phyloP scores from a whole-genome alignment of 2,113 vertebrate species.

The Pipa parva region DNA sequence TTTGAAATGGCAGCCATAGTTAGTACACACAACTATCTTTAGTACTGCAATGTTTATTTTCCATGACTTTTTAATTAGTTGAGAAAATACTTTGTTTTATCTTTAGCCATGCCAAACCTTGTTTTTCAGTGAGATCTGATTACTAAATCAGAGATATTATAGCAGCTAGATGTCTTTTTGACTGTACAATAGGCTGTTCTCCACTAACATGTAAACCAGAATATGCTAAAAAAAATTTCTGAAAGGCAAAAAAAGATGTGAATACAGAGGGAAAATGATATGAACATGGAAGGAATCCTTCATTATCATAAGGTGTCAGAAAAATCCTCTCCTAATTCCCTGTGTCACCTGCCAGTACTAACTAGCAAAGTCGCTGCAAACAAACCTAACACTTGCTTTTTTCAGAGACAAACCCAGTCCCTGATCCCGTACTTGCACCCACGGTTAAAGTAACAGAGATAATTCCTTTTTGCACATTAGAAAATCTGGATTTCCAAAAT shows the following conservation, averaged over 20 bases:
- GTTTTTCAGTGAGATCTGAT: too few species aligned
- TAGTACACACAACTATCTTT: too few species aligned
- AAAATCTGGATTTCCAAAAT: background rate
- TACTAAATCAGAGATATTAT: background rate
- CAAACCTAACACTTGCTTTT: slow-evolving; percentile 25
- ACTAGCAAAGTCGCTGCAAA: slow-evolving; percentile 4
- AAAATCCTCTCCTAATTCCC: slow-evolving; percentile 12
- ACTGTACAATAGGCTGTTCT: background rate
- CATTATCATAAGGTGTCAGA: slow-evolving; percentile 23
- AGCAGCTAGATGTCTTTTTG: too few species aligned
- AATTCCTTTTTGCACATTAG: background rate
- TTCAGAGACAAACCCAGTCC: background rate
- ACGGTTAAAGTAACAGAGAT: background rate
- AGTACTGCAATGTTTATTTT: too few species aligned
- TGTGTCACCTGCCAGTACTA: slow-evolving; percentile 23
- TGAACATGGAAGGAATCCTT: slow-evolving; percentile 19
- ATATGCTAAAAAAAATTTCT: background rate
- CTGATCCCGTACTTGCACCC: slow-evolving; percentile 3
- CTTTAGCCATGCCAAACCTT: too few species aligned
- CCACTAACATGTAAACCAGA: too few species aligned
- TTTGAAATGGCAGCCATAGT: too few species aligned
- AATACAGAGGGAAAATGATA: slow-evolving; percentile 3
- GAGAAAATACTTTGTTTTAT: too few species aligned
- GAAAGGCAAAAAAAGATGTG: background rate
- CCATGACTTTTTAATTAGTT: too few species aligned